Conservation (phyloP, 92 coral and sea anemone species). For the Umimayanthus kanabou region DNA sequence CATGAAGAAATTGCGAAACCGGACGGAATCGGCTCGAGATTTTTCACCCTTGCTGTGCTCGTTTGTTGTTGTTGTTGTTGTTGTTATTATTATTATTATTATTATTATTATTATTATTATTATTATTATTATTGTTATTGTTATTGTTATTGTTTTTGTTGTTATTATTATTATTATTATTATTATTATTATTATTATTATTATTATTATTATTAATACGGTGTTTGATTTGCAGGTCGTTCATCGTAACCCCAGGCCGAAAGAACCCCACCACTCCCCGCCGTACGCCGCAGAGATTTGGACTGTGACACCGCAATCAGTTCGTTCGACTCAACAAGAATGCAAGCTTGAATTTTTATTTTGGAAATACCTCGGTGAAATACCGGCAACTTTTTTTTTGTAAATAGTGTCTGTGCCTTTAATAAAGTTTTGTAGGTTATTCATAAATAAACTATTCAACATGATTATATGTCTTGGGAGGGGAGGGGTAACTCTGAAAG, state of each 20-base stretch:
- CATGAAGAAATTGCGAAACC: too few relatives aligned
- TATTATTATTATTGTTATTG: too few relatives aligned
- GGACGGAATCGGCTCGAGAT: too few relatives aligned
- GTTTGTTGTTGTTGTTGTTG: too few relatives aligned
- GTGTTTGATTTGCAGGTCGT: slow-evolving; percentile 57
- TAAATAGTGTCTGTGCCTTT: not conserved
- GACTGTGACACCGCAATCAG: slow-evolving; percentile 48
- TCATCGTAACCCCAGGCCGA: slow-evolving; percentile 88
- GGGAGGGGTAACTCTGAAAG: not conserved
- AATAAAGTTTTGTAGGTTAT: not conserved
- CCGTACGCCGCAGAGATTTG: slow-evolving; percentile 95
- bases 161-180: too few relatives aligned
- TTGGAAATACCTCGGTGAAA: not conserved
- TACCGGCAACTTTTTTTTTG: not conserved
- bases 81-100: too few relatives aligned
- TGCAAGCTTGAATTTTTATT: not conserved
- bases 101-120: too few relatives aligned
- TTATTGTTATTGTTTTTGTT: too few relatives aligned
- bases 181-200: too few relatives aligned
- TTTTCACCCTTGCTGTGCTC: too few relatives aligned
- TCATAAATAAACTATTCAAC: not conserved
- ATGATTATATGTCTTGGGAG: not conserved
- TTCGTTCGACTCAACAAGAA: not conserved
- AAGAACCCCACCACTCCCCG: slow-evolving; percentile 91
- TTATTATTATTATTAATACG: too few relatives aligned